A percentile compares a stretch with the other conserved stretches of the same genome.
phyloP scores from a whole-genome alignment of 2,113 vertebrate genomes.

The Cottus gobio region DNA sequence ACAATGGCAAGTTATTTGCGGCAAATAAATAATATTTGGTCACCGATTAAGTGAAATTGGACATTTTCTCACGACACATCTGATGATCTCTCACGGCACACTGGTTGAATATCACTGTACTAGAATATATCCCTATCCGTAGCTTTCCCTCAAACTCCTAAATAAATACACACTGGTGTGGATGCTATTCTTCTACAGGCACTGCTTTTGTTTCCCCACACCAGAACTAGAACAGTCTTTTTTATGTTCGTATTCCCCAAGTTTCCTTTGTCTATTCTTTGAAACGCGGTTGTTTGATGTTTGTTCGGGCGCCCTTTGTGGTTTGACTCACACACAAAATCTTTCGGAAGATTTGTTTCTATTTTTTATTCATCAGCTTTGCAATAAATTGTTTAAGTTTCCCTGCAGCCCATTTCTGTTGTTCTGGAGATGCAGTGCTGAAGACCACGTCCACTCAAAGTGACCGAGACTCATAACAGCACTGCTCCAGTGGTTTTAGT shows the following conservation, averaged over 20 bases:
- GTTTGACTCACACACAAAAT: conserved; percentile 39
- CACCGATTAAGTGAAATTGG: too few relatives aligned
- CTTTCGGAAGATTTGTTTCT: conserved; percentile 43
- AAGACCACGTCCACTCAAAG: background rate
- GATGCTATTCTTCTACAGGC: background rate
- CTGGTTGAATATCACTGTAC: too few relatives aligned
- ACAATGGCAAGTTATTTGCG: too few relatives aligned
- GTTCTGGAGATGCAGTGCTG: background rate
- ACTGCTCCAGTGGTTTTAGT: conserved; percentile 13
- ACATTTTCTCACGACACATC: too few relatives aligned
- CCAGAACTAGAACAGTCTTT: background rate
- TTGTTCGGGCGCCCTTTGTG: conserved; percentile 18
- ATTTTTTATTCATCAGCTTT: conserved; percentile 38
- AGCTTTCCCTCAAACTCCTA: background rate
- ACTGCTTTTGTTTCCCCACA: background rate
- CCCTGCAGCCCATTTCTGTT: conserved; percentile 2
- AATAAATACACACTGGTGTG: background rate
- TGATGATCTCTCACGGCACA: too few relatives aligned
- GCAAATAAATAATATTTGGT: too few relatives aligned
- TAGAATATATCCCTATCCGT: background rate
- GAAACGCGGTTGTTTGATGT: conserved; percentile 34
- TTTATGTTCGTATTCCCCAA: conserved; percentile 8
- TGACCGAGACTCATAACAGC: background rate
- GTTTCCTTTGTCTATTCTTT: conserved; percentile 24
- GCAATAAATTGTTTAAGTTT: conserved; percentile 18